Percentiles rank a stretch among this genome's conserved stretches.
Conservation (phyloP, 2,888 invertebrate species). For the Pheosia tremula region DNA sequence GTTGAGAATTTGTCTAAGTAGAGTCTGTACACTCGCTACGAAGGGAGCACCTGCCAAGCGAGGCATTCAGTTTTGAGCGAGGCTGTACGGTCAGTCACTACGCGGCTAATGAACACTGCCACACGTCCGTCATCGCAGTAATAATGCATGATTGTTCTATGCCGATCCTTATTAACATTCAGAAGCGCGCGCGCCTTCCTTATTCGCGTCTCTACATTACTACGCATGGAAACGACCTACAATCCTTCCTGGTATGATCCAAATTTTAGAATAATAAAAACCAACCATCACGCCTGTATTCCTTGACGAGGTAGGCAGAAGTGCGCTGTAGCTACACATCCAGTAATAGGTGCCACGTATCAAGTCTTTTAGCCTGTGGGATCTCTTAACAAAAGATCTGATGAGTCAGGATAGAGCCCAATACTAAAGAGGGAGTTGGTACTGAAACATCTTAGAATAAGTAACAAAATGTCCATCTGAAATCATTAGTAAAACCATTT, state of each 20-base stretch:
- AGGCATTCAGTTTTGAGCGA: conserved; percentile 4
- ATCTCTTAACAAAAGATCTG: background rate
- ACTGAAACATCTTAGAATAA: too few relatives aligned
- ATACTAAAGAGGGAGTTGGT: too few relatives aligned
- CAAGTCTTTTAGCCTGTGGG: too few relatives aligned
- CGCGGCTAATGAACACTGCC: conserved; percentile 29
- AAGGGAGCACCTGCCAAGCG: too few relatives aligned
- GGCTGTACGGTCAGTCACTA: background rate
- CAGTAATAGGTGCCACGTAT: too few relatives aligned
- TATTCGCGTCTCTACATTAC: conserved; percentile 5
- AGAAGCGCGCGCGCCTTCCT: conserved; percentile 18
- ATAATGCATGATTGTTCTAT: conserved; percentile 41
- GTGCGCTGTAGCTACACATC: too few relatives aligned
- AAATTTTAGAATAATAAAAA: conserved; percentile 1
- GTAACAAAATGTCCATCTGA: too few relatives aligned
- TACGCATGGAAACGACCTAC: background rate
- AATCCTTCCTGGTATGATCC: background rate
- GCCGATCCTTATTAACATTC: conserved; percentile 34
- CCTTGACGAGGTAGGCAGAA: too few relatives aligned
- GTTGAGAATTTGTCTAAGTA: too few relatives aligned
- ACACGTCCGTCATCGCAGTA: conserved; percentile 30
- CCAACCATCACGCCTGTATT: too few relatives aligned
- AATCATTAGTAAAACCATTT: background rate
- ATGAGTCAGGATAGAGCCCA: too few relatives aligned
- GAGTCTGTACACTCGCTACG: too few relatives aligned